These are phyloP conservation scores for Nebria brevicollis DNA, from an alignment of 2,888 invertebrate species.

Conservation along the genomic window DNA sequence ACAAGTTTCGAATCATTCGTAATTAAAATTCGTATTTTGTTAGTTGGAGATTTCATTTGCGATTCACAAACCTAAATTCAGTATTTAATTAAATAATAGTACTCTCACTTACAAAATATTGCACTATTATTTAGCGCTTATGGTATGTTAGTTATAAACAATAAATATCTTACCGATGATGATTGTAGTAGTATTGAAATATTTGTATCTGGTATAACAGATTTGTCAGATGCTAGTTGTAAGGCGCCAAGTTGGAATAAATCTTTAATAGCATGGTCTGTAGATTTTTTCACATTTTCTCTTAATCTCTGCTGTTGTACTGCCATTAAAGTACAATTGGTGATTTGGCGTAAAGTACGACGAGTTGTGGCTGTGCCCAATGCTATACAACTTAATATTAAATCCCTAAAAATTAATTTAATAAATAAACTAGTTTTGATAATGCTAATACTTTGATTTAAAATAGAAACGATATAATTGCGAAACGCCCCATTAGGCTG, in stretches of 20 bases:
- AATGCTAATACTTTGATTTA: too few species aligned
- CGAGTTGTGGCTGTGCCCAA: slow-evolving; percentile 71
- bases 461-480: too few species aligned
- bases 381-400: slow-evolving; percentile 77
- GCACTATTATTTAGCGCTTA: slow-evolving; percentile 38
- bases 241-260: slow-evolving; percentile 65
- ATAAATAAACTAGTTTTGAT: too few species aligned
- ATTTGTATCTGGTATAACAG: slow-evolving; percentile 48
- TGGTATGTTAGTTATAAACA: slow-evolving; percentile 23
- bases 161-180: slow-evolving; percentile 32
- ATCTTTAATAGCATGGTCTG: slow-evolving; percentile 62
- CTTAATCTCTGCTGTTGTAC: slow-evolving; percentile 68
- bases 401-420: slow-evolving; percentile 59
- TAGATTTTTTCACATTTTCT: slow-evolving; percentile 61
- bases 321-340: slow-evolving; percentile 71
- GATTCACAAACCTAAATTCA: slow-evolving; percentile 3
- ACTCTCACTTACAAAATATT: not conserved
- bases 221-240: slow-evolving; percentile 52
- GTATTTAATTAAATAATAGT: slow-evolving; percentile 32
- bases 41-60: slow-evolving; percentile 25
- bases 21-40: slow-evolving; percentile 40
- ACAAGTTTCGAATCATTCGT: slow-evolving; percentile 63
- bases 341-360: slow-evolving; percentile 65
- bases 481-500: too few species aligned
- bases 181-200: slow-evolving; percentile 57